Conservation (phyloP, 2,888 invertebrate genomes). For the Drosophila colorata region DNA sequence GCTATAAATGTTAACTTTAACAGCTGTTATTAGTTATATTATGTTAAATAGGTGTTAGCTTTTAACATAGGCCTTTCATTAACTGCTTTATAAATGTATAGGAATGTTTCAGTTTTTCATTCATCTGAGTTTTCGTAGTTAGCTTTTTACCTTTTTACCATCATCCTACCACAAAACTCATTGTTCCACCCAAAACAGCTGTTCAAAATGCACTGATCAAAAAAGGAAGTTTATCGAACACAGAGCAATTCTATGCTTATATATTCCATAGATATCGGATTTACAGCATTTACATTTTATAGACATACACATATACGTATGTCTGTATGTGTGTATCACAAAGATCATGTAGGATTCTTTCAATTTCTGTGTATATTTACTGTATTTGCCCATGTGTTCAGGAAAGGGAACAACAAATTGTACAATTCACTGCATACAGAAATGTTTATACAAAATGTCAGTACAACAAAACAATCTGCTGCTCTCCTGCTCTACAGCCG, state of each 20-base stretch:
- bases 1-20: background rate
- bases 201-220: slow-evolving; percentile 1
- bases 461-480: slow-evolving; percentile 55
- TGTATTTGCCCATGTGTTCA: slow-evolving; percentile 42
- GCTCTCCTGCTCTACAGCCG: slow-evolving; percentile 6
- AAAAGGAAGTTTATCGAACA: slow-evolving; percentile 9
- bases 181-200: background rate
- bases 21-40: background rate
- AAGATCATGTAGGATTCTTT: slow-evolving; percentile 39
- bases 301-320: background rate
- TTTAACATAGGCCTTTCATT: background rate
- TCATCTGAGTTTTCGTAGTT: too few relatives aligned
- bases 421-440: slow-evolving; percentile 54
- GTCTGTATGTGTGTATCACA: background rate
- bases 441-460: slow-evolving; percentile 71
- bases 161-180: too few relatives aligned
- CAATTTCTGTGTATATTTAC: slow-evolving; percentile 29
- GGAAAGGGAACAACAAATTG: slow-evolving; percentile 39
- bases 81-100: too few relatives aligned
- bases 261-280: slow-evolving; percentile 11
- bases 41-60: too few relatives aligned
- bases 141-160: background rate
- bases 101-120: too few relatives aligned
- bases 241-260: background rate
- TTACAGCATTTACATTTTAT: slow-evolving; percentile 16